These are phyloP conservation scores for Cyanoliseus patagonus DNA, from an alignment of 2,113 vertebrate species.

Conservation along the genomic window DNA sequence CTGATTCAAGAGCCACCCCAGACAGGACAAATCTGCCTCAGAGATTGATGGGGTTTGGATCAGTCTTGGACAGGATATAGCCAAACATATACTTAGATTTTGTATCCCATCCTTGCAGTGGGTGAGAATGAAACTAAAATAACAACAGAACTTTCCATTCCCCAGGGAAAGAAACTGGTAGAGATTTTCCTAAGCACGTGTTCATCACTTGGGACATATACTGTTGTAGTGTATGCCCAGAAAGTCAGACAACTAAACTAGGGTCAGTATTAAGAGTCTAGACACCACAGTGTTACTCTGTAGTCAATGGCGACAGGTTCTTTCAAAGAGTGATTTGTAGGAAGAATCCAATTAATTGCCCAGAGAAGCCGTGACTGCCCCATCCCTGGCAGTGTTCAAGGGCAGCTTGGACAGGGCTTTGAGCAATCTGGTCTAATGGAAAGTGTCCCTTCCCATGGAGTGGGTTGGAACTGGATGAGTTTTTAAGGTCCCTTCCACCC, in stretches of 20 bases:
- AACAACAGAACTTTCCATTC: conserved; percentile 5
- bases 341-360: neutral
- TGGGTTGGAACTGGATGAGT: neutral
- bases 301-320: neutral
- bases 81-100: neutral
- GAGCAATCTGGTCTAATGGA: neutral
- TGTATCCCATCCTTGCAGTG: neutral
- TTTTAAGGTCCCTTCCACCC: neutral
- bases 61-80: neutral
- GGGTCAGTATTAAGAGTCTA: neutral
- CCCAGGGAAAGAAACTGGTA: neutral
- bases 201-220: neutral
- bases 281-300: neutral
- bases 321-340: neutral
- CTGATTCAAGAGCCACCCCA: neutral
- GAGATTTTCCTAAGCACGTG: neutral
- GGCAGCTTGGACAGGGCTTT: neutral
- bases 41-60: neutral
- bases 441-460: neutral
- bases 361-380: neutral
- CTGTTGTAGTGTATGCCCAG: neutral
- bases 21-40: neutral
- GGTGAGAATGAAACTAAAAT: neutral
- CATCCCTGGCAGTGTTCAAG: neutral
- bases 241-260: neutral